Evolutionary conservation across 2,888 invertebrate genomes (phyloP).

Genomic region (Caenorhabditis imperialis): DNA sequence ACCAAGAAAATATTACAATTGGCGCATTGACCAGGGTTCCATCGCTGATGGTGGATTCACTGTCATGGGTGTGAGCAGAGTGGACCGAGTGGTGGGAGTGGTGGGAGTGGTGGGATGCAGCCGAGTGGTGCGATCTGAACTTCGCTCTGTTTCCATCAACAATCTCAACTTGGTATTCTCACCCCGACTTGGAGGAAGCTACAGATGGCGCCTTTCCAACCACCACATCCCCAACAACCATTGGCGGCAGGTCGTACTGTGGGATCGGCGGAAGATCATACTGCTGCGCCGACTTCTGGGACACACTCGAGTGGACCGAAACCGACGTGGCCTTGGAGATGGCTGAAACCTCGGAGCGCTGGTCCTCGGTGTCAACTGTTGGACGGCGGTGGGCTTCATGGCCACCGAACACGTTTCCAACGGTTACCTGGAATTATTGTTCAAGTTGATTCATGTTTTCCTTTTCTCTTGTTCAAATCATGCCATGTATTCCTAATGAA

Average conservation of each 20-base stretch:
- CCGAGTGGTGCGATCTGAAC: slow-evolving; percentile 25
- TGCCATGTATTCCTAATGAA: no score
- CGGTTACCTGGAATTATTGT: slow-evolving; percentile 27
- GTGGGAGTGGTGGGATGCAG: slow-evolving; percentile 28
- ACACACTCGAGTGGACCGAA: slow-evolving; percentile 64
- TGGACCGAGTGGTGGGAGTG: slow-evolving; percentile 36
- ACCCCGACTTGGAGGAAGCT: slow-evolving; percentile 35
- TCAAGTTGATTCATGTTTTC: not conserved
- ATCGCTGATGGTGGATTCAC: slow-evolving; percentile 47
- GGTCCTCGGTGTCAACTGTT: slow-evolving; percentile 34
- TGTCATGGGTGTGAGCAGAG: slow-evolving; percentile 43
- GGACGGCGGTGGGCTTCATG: slow-evolving; percentile 23
- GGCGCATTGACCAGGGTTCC: slow-evolving; percentile 41
- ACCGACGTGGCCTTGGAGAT: slow-evolving; percentile 60
- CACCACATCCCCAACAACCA: slow-evolving; percentile 31
- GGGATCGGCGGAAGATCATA: slow-evolving; percentile 49
- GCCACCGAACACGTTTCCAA: slow-evolving; percentile 35
- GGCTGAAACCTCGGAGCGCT: slow-evolving; percentile 38
- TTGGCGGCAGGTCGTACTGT: slow-evolving; percentile 46
- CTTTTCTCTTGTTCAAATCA: not conserved
- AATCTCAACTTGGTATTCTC: not conserved
- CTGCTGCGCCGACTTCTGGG: slow-evolving; percentile 55
- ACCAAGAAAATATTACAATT: no score
- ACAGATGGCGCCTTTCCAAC: slow-evolving; percentile 19
- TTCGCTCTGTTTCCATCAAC: not conserved